Base-by-base conservation (phyloP, 2,888 invertebrate genomes). In the Brachyptera putata region DNA sequence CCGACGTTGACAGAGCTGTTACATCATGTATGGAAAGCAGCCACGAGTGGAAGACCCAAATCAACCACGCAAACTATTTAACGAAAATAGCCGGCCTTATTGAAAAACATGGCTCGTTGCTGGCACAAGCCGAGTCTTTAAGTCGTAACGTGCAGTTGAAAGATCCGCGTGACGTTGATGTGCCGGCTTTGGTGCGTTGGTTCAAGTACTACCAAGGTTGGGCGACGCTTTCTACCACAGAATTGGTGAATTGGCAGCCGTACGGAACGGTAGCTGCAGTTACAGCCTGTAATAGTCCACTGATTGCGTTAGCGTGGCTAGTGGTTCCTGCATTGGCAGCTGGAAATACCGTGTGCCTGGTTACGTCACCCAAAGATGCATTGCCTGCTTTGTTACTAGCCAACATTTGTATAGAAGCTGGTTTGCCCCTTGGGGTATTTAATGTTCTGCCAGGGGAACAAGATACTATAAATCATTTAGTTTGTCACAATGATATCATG, bases 121-220 rank as follows among this genome's bases (percentile, higher is more conserved):
- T 81, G 30, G 73, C 72, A 56, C 77, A 80, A 59, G 65, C 80
- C 61, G 80, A 80, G 69, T 69, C 74, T 37, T 69, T 75, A 64
- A 72, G 74, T 64, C 73, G 75, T 65, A 77, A 77, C 7, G 74
- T 76, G 62, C 71, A 74, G n/a, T 67, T 72, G 50, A 69, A 75
- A 26, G 78, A 79, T 67, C 75, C 76, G 1, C 70, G 74, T 61
- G 75, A 73, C 64, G 72, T 73, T 62, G 74, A 75, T 67, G 64
- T 78, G 37, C 73, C 74, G 3, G 69, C 72, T 36, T 72, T 79
- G 41, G 72, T 77, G 21, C 71, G 80, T 55, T 77, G 76, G 68
- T 73, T 81, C 61, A 75, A 76, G 67, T 79, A 80, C 67, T 77
- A 80, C 70, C 76, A 80, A 14, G 75, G 76, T 61, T 79, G 77